A percentile compares a stretch with the other conserved stretches of the same genome.
phyloP scores from a whole-genome alignment of 2,888 invertebrate genomes.

The Yponomeuta malinellus region DNA sequence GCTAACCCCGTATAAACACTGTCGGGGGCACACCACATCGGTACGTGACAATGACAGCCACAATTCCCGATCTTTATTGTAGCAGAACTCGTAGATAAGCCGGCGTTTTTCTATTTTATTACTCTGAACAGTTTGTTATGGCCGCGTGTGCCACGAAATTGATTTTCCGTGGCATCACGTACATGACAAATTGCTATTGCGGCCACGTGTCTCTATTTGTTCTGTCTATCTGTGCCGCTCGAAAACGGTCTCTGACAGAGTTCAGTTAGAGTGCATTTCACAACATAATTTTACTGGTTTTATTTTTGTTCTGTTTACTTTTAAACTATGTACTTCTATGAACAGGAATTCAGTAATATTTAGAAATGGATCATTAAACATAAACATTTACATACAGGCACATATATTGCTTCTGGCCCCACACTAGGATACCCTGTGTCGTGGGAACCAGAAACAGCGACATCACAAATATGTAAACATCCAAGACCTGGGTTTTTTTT shows the following conservation, averaged over 20 bases:
- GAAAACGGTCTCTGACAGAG: not conserved
- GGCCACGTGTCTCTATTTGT: slow-evolving; percentile 13
- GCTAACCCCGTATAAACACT: not conserved
- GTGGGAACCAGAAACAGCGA: too few species aligned
- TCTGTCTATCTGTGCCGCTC: slow-evolving; percentile 23
- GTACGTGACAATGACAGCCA: slow-evolving; percentile 11
- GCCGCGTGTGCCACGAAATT: slow-evolving; percentile 53
- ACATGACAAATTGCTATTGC: slow-evolving; percentile 43
- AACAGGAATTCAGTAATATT: too few species aligned
- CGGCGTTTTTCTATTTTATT: slow-evolving; percentile 36
- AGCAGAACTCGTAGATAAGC: not conserved
- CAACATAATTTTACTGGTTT: too few species aligned
- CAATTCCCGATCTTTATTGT: slow-evolving; percentile 14
- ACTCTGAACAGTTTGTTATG: slow-evolving; percentile 35
- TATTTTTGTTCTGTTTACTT: too few species aligned
- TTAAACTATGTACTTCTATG: too few species aligned
- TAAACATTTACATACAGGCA: too few species aligned
- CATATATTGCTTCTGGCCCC: too few species aligned
- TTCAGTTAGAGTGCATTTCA: too few species aligned
- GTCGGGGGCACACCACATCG: not conserved
- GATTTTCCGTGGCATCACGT: slow-evolving; percentile 54
- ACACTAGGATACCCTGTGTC: too few species aligned
- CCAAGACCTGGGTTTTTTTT: too few species aligned
- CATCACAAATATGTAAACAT: too few species aligned
- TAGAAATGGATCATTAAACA: too few species aligned